A percentile compares a stretch with the other conserved stretches of the same genome.
phyloP scores from a whole-genome alignment of 2,113 vertebrate species.

The Laticauda colubrina region DNA sequence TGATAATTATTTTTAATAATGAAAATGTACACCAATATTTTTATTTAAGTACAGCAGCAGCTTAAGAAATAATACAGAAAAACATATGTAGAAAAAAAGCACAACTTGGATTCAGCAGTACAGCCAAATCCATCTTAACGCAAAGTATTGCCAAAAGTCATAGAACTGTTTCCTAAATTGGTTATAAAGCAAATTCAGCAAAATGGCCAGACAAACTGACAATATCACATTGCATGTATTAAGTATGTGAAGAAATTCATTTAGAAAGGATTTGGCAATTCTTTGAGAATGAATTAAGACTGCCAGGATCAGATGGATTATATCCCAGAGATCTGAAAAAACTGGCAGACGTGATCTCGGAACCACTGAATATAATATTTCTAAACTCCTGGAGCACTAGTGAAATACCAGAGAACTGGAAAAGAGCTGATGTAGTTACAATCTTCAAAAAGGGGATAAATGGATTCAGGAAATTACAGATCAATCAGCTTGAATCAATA shows the following conservation, averaged over 20 bases:
- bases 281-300: neutral
- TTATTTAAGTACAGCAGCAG: neutral
- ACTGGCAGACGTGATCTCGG: too few relatives aligned
- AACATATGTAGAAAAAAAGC: neutral
- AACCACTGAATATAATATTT: too few relatives aligned
- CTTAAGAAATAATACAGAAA: neutral
- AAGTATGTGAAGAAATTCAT: neutral
- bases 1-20: neutral
- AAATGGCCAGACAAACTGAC: neutral
- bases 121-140: neutral
- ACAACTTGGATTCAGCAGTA: neutral
- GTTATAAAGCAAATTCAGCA: neutral
- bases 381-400: too few relatives aligned
- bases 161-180: neutral
- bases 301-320: too few relatives aligned
- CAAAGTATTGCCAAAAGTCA: neutral
- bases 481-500: too few relatives aligned
- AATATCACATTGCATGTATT: neutral
- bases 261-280: neutral
- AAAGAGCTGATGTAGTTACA: too few relatives aligned
- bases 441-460: too few relatives aligned
- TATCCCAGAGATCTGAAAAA: too few relatives aligned
- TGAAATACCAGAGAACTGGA: too few relatives aligned
- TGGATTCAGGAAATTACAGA: too few relatives aligned
- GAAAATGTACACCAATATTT: neutral